Base-by-base conservation (phyloP, 2,113 vertebrate genomes). In the Phoxinus phoxinus region DNA sequence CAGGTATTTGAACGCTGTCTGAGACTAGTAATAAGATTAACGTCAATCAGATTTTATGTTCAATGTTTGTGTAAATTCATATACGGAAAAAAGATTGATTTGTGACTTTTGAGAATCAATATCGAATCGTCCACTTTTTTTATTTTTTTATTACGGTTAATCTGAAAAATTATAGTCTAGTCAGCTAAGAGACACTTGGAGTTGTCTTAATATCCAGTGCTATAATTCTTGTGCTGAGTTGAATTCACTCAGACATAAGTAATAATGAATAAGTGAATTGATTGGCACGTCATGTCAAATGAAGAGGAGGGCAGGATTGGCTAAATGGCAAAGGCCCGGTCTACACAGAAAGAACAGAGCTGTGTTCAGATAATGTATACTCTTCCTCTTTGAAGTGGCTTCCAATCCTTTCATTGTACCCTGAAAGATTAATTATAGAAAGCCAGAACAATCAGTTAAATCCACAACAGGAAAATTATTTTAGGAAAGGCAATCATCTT, bases 381-480 rank as follows among this genome's bases (percentile, higher is more conserved):
- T 86, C 73, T 15, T 21, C 72, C 69, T 87, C 94, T 95, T 94
- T 94, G 93, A 95, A 93, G 93, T 93, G 91, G 90, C 89, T 94
- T 90, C 92, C 92, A 93, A 76, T 92, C 92, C 89, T 94, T 91
- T 93, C 92, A 93, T 92, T 94, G 91, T 92, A 89, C 91, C 89
- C 90, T 84, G 88, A 88, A 94, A 95, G 94, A 94, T 95, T 94
- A 93, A 94, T 95, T 94, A 95, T 91, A 92, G 88, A 91, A 92
- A 93, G 89, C 91, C 90, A 93, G 92, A 95, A 94, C 93, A 94
- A 94, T 95, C 93, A 91, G 91, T 93, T 91, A 93, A 94, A 94
- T 94, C 92, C 94, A 93, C 92, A 94, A 93, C 93, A 93, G 93
- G 92, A 94, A 94, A 93, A 94, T 94, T 92, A 94, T 94, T 95